Evolutionary conservation across 2,888 invertebrate genomes (phyloP).

Genomic region (Nasonia oneida): DNA sequence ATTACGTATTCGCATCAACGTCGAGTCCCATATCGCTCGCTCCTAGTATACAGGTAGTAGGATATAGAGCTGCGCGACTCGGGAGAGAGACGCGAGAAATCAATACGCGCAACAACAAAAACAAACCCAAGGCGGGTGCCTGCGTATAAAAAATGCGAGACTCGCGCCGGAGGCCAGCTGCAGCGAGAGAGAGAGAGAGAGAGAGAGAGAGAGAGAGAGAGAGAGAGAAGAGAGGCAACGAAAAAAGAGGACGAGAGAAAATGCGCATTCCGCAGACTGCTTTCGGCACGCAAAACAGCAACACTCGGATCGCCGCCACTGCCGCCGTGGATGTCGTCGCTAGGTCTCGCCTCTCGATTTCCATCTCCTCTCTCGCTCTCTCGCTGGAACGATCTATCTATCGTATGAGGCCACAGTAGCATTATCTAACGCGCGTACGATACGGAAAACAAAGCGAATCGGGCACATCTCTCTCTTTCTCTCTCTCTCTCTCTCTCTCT

Average conservation of each 20-base stretch:
- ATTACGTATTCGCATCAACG: background rate
- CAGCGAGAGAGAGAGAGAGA: background rate
- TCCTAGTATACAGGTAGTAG: no score
- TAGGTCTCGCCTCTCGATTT: background rate
- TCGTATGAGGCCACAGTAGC: background rate
- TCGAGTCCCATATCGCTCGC: background rate
- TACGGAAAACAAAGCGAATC: background rate
- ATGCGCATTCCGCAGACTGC: background rate
- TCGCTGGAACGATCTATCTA: background rate
- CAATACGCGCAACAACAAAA: constrained; percentile 51
- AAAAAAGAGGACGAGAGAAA: background rate
- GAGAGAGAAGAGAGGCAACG: background rate
- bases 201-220: background rate
- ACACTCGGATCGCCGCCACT: background rate
- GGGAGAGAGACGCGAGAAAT: constrained; percentile 19
- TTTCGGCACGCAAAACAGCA: constrained; percentile 3
- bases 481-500: no score
- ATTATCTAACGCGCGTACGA: background rate
- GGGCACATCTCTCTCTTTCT: background rate
- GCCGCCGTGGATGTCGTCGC: background rate
- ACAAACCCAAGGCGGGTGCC: constrained; percentile 23
- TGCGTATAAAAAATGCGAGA: background rate
- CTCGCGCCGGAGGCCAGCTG: background rate
- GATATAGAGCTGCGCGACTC: background rate
- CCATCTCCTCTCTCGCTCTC: background rate